Evolutionary conservation across 2,888 invertebrate genomes (phyloP).

Genomic region (Acanthosoma haemorrhoidale): DNA sequence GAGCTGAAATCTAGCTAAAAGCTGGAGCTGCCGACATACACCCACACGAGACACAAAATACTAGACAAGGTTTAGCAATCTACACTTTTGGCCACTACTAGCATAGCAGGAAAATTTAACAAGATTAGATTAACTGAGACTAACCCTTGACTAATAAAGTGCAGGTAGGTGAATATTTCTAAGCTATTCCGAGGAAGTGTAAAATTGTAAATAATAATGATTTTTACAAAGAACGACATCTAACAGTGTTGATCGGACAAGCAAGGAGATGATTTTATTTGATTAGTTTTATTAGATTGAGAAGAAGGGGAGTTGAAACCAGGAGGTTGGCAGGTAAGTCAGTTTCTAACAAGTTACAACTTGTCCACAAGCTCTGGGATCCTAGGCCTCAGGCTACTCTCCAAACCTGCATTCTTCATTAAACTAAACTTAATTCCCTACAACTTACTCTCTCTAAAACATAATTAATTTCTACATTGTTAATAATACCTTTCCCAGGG

Average conservation of each 20-base stretch:
- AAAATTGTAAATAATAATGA: too few species aligned
- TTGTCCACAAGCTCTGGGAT: background rate
- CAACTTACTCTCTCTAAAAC: background rate
- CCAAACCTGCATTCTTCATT: background rate
- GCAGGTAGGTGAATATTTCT: too few species aligned
- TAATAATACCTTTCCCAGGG: background rate
- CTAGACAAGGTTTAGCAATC: too few species aligned
- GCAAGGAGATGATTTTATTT: background rate
- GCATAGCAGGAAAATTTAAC: too few species aligned
- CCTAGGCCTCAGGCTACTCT: background rate
- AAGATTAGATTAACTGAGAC: too few species aligned
- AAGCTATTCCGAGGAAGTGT: too few species aligned
- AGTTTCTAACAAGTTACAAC: constrained; percentile 10
- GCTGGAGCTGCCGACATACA: too few species aligned
- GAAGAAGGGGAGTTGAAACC: background rate
- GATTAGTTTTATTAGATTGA: background rate
- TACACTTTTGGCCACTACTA: too few species aligned
- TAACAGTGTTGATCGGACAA: background rate
- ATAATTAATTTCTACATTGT: background rate
- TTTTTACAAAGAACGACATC: too few species aligned
- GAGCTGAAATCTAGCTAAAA: too few species aligned
- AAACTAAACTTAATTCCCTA: background rate
- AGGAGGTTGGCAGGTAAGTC: background rate
- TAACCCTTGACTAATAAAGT: too few species aligned
- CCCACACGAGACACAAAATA: too few species aligned